A percentile compares a stretch with the other conserved stretches of the same genome.
Evolutionary conservation across 2,113 vertebrate genomes (phyloP).

Genomic region (Acrocephalus kingi): DNA sequence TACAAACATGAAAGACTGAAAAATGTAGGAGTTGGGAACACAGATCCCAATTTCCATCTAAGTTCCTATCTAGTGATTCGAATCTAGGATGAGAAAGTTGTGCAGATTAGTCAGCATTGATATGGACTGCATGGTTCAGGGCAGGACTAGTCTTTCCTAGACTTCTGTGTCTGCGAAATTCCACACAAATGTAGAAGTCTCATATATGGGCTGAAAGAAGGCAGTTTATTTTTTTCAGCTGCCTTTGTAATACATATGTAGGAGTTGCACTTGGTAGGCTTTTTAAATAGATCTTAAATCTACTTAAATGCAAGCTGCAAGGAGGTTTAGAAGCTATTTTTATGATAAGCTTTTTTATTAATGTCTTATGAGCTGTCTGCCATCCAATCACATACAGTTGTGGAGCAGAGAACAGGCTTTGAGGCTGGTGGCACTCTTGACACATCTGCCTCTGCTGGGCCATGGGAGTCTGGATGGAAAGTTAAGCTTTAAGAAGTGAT

Average conservation of each 20-base stretch:
- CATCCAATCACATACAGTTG: neutral
- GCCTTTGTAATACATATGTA: neutral
- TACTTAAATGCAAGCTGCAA: conserved; percentile 28
- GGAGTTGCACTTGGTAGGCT: neutral
- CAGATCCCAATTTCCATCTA: neutral
- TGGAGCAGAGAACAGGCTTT: neutral
- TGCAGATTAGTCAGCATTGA: neutral
- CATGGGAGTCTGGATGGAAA: neutral
- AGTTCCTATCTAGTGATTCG: neutral
- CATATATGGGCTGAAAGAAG: neutral
- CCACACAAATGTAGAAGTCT: neutral
- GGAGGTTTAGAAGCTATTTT: conserved; percentile 47
- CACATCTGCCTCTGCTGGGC: neutral
- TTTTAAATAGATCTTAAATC: conserved; percentile 42
- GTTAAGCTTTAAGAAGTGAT: neutral
- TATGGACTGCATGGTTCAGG: neutral
- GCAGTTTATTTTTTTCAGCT: neutral
- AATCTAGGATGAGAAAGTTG: neutral
- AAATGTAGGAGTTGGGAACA: neutral
- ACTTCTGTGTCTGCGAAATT: neutral
- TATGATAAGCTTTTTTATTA: neutral
- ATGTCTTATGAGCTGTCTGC: neutral
- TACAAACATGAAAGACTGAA: neutral
- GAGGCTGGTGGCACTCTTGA: neutral
- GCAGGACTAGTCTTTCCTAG: neutral